A percentile compares a stretch with the other conserved stretches of the same genome.
Conservation (phyloP, 1,140 invertebrate genomes). For the Drosophila pectinifera region DNA sequence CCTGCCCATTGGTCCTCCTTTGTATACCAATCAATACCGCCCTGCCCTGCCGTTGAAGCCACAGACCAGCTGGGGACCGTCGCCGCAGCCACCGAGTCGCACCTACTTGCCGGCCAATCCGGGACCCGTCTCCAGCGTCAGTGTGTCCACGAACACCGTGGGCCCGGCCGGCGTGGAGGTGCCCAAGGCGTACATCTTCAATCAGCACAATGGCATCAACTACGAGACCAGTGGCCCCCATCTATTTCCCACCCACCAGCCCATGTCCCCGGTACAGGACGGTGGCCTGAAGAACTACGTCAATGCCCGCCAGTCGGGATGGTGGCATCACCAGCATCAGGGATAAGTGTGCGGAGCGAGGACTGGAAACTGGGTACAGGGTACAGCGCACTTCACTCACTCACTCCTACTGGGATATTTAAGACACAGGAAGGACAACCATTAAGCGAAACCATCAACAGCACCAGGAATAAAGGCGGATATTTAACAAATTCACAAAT, state of each 20-base stretch:
- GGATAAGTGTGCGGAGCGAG: constrained; percentile 21
- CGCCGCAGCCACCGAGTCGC: constrained; percentile 43
- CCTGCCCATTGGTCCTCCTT: constrained; percentile 17
- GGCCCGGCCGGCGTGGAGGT: constrained; percentile 48
- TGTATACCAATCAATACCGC: constrained; percentile 64
- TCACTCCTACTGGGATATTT: constrained; percentile 35
- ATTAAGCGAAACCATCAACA: neutral
- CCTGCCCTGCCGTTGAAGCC: constrained; percentile 55
- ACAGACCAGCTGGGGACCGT: constrained; percentile 52
- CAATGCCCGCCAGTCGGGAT: constrained; percentile 67
- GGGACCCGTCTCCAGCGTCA: constrained; percentile 51
- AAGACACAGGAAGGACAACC: neutral
- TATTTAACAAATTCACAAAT: constrained; percentile 13
- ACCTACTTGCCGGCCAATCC: constrained; percentile 59
- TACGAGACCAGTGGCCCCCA: constrained; percentile 82
- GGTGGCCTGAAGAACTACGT: constrained; percentile 77
- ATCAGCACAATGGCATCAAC: constrained; percentile 81
- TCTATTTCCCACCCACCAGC: constrained; percentile 66
- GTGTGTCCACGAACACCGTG: constrained; percentile 40
- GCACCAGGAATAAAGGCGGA: constrained; percentile 14
- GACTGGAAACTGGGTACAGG: neutral
- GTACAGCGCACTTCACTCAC: constrained; percentile 3
- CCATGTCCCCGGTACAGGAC: constrained; percentile 31
- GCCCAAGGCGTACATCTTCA: constrained; percentile 82
- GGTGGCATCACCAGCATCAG: constrained; percentile 79